Conservation (phyloP, 2,797 vertebrate genomes). For the Poecilia velifera region DNA sequence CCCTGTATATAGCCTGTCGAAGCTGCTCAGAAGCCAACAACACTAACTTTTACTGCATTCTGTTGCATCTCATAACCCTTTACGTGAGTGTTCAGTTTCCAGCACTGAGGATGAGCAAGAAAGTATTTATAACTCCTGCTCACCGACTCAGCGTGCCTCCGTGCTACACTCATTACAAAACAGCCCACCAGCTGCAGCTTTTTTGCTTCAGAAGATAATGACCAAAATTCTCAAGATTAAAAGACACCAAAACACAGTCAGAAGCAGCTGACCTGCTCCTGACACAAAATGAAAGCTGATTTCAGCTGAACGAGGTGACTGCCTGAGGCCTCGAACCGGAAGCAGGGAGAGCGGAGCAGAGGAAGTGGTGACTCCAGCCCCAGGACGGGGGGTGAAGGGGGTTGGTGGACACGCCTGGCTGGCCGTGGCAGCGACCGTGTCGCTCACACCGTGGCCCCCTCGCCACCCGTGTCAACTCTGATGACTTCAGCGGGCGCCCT, state of each 20-base stretch:
- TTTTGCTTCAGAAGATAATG: background rate
- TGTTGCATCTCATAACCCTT: slow-evolving; percentile 45
- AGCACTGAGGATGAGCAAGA: slow-evolving; percentile 17
- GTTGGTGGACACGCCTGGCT: slow-evolving; percentile 51
- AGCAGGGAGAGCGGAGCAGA: slow-evolving; percentile 34
- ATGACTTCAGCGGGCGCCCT: slow-evolving; percentile 82
- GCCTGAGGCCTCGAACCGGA: slow-evolving; percentile 53
- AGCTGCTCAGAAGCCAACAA: slow-evolving; percentile 11
- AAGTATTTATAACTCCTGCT: slow-evolving; percentile 43
- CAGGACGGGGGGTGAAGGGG: background rate
- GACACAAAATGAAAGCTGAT: slow-evolving; percentile 64
- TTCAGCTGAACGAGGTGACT: slow-evolving; percentile 59
- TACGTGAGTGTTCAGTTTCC: slow-evolving; percentile 58
- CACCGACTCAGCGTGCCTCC: slow-evolving; percentile 6
- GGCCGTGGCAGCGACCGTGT: slow-evolving; percentile 58
- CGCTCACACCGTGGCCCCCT: slow-evolving; percentile 69
- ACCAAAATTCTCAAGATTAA: background rate
- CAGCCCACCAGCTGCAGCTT: slow-evolving; percentile 21
- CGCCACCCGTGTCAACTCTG: slow-evolving; percentile 79
- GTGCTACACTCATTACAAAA: background rate
- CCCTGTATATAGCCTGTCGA: slow-evolving; percentile 43
- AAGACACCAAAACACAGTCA: background rate
- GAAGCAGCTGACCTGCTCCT: slow-evolving; percentile 48
- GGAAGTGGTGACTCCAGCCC: slow-evolving; percentile 52
- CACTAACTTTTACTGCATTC: slow-evolving; percentile 53